Conservation (phyloP, 2,888 invertebrate genomes). For the Drosophila hawaiiensis region DNA sequence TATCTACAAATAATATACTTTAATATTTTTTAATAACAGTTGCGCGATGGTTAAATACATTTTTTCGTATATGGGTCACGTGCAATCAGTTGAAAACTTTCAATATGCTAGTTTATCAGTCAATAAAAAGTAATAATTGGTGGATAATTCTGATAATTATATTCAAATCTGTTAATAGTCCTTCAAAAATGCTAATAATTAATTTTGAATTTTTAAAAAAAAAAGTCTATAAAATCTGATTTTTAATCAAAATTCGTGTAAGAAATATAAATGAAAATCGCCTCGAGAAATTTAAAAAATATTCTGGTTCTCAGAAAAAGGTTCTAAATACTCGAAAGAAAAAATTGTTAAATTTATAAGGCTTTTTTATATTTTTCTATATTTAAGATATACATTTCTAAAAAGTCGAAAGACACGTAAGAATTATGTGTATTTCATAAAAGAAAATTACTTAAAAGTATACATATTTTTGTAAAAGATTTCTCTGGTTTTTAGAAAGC, state of each 20-base stretch:
- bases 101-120: constrained; percentile 19
- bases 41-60: constrained; percentile 13
- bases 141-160: not conserved
- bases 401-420: not conserved
- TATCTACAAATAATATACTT: constrained; percentile 17
- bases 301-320: not conserved
- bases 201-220: not conserved
- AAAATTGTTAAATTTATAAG: not conserved
- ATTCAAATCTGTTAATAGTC: not conserved
- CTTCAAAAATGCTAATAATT: not conserved
- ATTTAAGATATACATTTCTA: not conserved
- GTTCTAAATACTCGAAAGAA: fast-evolving
- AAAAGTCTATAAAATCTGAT: not conserved
- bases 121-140: constrained; percentile 7
- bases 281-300: no score
- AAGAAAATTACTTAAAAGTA: not conserved
- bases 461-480: not conserved
- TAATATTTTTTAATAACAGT: not conserved
- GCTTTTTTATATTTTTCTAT: not conserved
- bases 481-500: not conserved
- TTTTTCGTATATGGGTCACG: constrained; percentile 11
- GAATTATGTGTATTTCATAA: not conserved
- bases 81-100: not conserved
- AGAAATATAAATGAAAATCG: not conserved
- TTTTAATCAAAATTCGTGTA: not conserved